These are phyloP conservation scores for Lepidurus couesii DNA, from an alignment of 1,140 invertebrate species.

Conservation along the genomic window DNA sequence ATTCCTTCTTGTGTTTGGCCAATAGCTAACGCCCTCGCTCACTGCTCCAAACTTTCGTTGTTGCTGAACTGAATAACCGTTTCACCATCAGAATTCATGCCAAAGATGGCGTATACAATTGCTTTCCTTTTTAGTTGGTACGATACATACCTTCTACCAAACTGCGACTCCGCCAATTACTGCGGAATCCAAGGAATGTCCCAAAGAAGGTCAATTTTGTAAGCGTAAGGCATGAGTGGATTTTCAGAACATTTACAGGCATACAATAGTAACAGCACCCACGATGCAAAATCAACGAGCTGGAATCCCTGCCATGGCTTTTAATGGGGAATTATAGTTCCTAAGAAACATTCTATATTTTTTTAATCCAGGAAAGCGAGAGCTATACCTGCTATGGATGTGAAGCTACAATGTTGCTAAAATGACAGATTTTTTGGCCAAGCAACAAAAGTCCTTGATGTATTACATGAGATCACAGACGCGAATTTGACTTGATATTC, in stretches of 20 bases:
- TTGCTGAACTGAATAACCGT: no score
- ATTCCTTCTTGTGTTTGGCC: no score
- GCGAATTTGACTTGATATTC: background rate
- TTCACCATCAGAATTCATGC: no score
- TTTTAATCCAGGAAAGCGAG: background rate
- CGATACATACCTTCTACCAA: no score
- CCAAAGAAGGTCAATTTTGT: background rate
- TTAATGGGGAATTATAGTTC: background rate
- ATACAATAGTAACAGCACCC: background rate
- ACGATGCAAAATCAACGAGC: background rate
- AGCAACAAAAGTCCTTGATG: constrained; percentile 10
- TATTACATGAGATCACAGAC: constrained; percentile 22
- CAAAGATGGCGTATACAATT: no score
- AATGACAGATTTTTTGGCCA: constrained; percentile 1
- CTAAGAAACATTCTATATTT: no score
- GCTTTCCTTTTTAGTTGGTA: no score
- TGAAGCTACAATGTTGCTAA: background rate
- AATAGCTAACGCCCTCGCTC: no score
- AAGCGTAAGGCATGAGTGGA: constrained; percentile 21
- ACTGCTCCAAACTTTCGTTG: no score
- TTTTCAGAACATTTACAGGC: background rate
- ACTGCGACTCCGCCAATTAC: no score
- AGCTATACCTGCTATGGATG: background rate
- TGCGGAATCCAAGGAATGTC: background rate
- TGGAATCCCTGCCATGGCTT: background rate